Evolutionary conservation across 1,140 invertebrate species (phyloP).

Genomic region (Harlomillsia oculata): DNA sequence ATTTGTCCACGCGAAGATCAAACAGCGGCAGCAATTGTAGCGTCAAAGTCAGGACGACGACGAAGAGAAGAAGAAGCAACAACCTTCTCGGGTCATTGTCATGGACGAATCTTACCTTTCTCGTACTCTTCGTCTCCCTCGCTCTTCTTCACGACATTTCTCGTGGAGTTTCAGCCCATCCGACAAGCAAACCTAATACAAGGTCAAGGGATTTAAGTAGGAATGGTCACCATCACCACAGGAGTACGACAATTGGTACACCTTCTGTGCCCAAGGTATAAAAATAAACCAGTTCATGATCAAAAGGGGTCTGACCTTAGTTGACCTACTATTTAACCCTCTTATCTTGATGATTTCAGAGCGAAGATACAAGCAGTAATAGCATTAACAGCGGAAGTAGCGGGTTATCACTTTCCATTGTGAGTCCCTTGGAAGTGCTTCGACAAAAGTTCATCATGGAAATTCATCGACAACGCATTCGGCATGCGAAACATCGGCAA

Average conservation of each 20-base stretch:
- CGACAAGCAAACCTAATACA: background rate
- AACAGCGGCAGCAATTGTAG: conserved; percentile 3
- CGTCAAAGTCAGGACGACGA: conserved; percentile 12
- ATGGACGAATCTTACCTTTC: background rate
- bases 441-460: conserved; percentile 61
- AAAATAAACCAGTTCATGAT: background rate
- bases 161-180: background rate
- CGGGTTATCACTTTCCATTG: conserved; percentile 60
- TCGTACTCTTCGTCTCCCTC: conserved; percentile 1
- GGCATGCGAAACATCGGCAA: conserved; percentile 35
- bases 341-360: background rate
- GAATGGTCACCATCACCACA: background rate
- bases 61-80: conserved; percentile 3
- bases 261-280: background rate
- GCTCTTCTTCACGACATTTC: background rate
- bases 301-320: background rate
- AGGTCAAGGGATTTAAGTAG: no score
- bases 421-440: conserved; percentile 65
- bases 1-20: no score
- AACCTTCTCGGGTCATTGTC: conserved; percentile 9
- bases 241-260: conserved; percentile 3
- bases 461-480: conserved; percentile 60
- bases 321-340: background rate
- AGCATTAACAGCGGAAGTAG: conserved; percentile 15
- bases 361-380: background rate